Evolutionary conservation across 2,113 vertebrate species (phyloP).

Genomic region (Syngnathus scovelli): DNA sequence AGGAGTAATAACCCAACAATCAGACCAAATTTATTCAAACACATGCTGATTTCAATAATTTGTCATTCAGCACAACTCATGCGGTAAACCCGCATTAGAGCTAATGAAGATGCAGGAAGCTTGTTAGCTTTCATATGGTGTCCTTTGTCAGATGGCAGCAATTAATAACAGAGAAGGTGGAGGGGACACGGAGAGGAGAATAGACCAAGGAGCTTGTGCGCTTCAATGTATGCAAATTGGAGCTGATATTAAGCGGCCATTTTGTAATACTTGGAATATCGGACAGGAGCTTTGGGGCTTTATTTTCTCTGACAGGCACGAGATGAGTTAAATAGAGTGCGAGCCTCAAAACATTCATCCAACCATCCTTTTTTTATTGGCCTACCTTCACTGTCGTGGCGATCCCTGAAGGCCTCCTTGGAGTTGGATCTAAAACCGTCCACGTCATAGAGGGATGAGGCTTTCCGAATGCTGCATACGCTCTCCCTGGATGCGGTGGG

Average conservation of each 20-base stretch:
- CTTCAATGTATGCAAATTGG: constrained; percentile 44
- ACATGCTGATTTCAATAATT: constrained; percentile 13
- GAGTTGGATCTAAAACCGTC: constrained; percentile 82
- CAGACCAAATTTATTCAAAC: neutral
- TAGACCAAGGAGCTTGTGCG: constrained; percentile 26
- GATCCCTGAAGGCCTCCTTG: constrained; percentile 83
- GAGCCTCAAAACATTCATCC: neutral
- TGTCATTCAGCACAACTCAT: constrained; percentile 20
- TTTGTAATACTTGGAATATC: no score
- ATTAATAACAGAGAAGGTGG: constrained; percentile 58
- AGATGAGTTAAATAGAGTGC: neutral
- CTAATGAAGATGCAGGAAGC: constrained; percentile 65
- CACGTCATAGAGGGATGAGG: constrained; percentile 91
- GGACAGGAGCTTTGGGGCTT: no score
- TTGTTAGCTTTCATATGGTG: constrained; percentile 93
- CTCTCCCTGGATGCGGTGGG: constrained; percentile 84
- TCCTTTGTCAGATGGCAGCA: constrained; percentile 83
- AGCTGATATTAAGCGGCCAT: constrained; percentile 17
- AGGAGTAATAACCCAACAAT: neutral
- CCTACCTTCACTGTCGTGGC: constrained; percentile 96
- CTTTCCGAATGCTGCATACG: constrained; percentile 85
- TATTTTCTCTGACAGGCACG: neutral
- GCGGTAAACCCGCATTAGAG: constrained; percentile 44
- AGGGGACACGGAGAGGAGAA: constrained; percentile 58
- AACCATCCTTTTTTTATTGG: neutral